A percentile compares a stretch with the other conserved stretches of the same genome.
Conservation (phyloP, 2,888 invertebrate genomes). For the Chrysomela aeneicollis region DNA sequence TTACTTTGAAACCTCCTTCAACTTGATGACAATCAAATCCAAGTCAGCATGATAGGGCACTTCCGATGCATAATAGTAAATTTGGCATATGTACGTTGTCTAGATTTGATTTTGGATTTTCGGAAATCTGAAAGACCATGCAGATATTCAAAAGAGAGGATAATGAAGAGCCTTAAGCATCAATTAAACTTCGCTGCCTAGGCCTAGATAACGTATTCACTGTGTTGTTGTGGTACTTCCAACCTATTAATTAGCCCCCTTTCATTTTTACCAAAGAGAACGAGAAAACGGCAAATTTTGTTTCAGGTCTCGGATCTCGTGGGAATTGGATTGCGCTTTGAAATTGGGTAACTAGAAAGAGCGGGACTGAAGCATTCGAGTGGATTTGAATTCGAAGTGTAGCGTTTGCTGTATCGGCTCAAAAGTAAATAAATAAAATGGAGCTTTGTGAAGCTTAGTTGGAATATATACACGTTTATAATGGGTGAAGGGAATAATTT, state of each 20-base stretch:
- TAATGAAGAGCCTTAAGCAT: too few relatives aligned
- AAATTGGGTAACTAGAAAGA: conserved; percentile 7
- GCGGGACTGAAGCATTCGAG: conserved; percentile 5
- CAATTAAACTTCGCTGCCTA: too few relatives aligned
- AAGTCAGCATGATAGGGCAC: too few relatives aligned
- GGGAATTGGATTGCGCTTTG: conserved; percentile 10
- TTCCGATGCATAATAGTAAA: too few relatives aligned
- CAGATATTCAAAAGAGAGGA: too few relatives aligned
- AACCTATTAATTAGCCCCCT: conserved; percentile 3
- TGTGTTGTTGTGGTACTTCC: background rate
- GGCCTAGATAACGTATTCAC: too few relatives aligned
- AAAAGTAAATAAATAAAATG: background rate
- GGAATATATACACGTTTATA: background rate
- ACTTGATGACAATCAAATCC: too few relatives aligned
- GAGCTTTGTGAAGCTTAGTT: background rate
- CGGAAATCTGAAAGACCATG: too few relatives aligned
- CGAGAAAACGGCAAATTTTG: conserved; percentile 13
- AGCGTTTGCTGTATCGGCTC: background rate
- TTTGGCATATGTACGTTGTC: too few relatives aligned
- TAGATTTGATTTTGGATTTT: too few relatives aligned
- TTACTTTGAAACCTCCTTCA: too few relatives aligned
- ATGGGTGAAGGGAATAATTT: too few relatives aligned
- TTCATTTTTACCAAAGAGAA: conserved; percentile 11
- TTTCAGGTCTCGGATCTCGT: conserved; percentile 2
- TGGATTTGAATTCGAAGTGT: conserved; percentile 2